phyloP scores from a whole-genome alignment of 2,113 vertebrate genomes.

The Nicator chloris region DNA sequence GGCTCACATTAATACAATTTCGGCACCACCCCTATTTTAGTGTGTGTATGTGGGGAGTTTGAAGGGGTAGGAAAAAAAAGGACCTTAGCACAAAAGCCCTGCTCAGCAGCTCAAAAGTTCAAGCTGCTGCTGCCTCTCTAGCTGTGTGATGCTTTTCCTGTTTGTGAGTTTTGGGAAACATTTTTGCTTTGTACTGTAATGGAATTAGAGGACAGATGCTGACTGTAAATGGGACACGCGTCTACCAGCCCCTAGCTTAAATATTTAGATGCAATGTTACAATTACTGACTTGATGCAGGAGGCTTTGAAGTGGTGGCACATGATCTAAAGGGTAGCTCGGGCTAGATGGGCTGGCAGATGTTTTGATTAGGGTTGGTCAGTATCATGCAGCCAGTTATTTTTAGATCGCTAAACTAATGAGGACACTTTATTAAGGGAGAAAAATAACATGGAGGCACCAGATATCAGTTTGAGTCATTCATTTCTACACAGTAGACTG shows the following conservation, averaged over 20 bases:
- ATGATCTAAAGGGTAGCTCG: slow-evolving; percentile 41
- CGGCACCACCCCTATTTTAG: slow-evolving; percentile 74
- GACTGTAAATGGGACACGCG: slow-evolving; percentile 80
- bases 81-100: slow-evolving; percentile 79
- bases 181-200: slow-evolving; percentile 83
- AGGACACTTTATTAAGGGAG: slow-evolving; percentile 1
- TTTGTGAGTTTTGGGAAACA: slow-evolving; percentile 75
- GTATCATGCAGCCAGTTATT: slow-evolving; percentile 46
- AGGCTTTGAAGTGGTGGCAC: slow-evolving; percentile 71
- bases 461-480: not conserved
- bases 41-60: slow-evolving; percentile 49
- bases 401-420: slow-evolving; percentile 39
- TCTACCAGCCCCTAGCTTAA: slow-evolving; percentile 76
- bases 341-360: slow-evolving; percentile 65
- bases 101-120: slow-evolving; percentile 76
- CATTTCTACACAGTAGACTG: not conserved
- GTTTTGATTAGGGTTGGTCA: slow-evolving; percentile 65
- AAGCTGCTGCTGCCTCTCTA: slow-evolving; percentile 55
- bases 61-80: not conserved
- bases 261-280: slow-evolving; percentile 83
- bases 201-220: slow-evolving; percentile 82
- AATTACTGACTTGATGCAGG: slow-evolving; percentile 78
- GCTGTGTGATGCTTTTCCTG: slow-evolving; percentile 75
- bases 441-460: not conserved
- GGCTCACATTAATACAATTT: slow-evolving; percentile 88